Evolutionary conservation across 2,113 vertebrate genomes (phyloP).

Genomic region (Oreamnos americanus): DNA sequence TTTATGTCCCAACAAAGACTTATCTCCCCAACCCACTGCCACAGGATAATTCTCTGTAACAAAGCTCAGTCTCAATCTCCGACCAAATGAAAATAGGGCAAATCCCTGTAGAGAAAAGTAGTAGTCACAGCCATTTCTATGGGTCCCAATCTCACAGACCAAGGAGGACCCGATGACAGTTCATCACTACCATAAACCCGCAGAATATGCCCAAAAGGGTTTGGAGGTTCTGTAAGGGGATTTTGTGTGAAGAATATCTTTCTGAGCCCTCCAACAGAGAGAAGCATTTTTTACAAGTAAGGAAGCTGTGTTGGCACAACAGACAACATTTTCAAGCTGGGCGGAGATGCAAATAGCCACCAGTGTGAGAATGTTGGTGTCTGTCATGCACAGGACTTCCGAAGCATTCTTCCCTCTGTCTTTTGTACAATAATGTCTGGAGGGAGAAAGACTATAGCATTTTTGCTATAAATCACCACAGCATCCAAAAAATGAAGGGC

Average conservation of each 20-base stretch:
- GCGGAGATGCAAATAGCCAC: constrained; percentile 68
- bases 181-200: constrained; percentile 8
- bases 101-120: constrained; percentile 59
- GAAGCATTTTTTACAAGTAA: constrained; percentile 72
- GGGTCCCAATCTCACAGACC: constrained; percentile 27
- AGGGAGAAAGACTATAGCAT: not conserved
- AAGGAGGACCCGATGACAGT: constrained; percentile 34
- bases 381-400: not conserved
- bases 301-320: constrained; percentile 75
- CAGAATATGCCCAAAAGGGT: constrained; percentile 54
- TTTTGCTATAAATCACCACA: not conserved
- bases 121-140: constrained; percentile 62
- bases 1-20: constrained; percentile 69
- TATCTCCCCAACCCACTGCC: constrained; percentile 66
- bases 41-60: constrained; percentile 70
- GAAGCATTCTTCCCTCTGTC: not conserved
- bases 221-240: constrained; percentile 59
- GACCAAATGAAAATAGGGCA: constrained; percentile 62
- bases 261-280: constrained; percentile 74
- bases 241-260: constrained; percentile 66
- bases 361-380: constrained; percentile 31
- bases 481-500: not conserved
- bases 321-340: constrained; percentile 76
- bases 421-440: constrained; percentile 7
- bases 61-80: constrained; percentile 64